phyloP scores from a whole-genome alignment of 2,888 invertebrate genomes.

The Heterodera filipjevi region DNA sequence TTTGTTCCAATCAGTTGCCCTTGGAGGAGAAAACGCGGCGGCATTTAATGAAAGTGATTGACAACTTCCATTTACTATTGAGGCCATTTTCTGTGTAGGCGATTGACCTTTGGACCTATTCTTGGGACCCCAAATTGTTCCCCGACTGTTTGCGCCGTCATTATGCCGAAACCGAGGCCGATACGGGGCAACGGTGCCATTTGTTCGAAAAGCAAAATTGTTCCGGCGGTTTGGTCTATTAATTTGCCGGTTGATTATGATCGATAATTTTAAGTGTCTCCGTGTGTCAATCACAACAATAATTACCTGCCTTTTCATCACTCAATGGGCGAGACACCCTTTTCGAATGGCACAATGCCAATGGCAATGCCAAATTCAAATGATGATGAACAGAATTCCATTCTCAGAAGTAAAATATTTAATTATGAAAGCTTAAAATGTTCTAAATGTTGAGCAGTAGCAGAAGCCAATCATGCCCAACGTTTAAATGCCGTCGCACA shows the following conservation, averaged over 20 bases:
- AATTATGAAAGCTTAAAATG: not conserved
- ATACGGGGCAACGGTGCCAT: not conserved
- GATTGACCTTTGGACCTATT: constrained; percentile 42
- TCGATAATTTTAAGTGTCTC: too few species aligned
- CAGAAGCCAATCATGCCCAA: not conserved
- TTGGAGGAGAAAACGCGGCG: constrained; percentile 40
- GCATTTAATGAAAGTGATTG: constrained; percentile 36
- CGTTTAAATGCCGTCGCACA: not conserved
- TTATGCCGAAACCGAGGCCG: constrained; percentile 38
- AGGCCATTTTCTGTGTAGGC: constrained; percentile 14
- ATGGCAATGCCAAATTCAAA: not conserved
- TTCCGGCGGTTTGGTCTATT: too few species aligned
- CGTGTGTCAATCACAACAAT: too few species aligned
- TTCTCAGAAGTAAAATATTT: not conserved
- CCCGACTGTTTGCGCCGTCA: constrained; percentile 41
- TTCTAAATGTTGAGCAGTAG: not conserved
- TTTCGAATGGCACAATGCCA: not conserved
- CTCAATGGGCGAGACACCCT: not conserved
- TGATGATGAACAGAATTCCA: not conserved
- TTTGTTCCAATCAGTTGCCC: constrained; percentile 36
- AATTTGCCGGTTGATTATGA: too few species aligned
- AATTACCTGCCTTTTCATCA: too few species aligned
- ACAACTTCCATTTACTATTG: not conserved
- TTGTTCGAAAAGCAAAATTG: not conserved
- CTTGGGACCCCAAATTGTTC: constrained; percentile 43